Evolutionary conservation across 2,113 vertebrate species (phyloP), one percentile per base, ranked within the genome.

Genomic region (Chaetura pelagica): DNA sequence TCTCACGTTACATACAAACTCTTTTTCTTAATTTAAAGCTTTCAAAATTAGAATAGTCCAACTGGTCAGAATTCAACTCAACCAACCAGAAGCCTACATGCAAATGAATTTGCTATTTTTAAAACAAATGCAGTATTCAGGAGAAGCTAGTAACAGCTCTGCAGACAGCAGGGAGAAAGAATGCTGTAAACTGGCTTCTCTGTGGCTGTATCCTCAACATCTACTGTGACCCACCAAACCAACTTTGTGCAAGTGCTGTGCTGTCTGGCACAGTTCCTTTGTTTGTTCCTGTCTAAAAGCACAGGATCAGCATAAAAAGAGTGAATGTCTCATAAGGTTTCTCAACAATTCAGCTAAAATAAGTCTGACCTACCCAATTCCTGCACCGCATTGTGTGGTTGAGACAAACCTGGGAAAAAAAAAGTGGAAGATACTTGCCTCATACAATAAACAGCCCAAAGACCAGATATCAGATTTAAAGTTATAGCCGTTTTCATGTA

Each of bases 391-490:
- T 4, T 2, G 21, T 2, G 22, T 42, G 27, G 38, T 66, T 19
- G 38, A 59, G 51, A 48, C 34, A 87, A 91, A 48, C 2, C 24
- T 49, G 19, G 44, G 51, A 22, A 20, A 12, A 66, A 12, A 66
- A 32, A 73, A 54, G 32, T 18, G 54, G 55, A 46, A 76, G 84
- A 78, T 87, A 90, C 97, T 98, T 98, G 99, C 99, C 99, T 99
- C 99, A 7, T 99, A 99, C 63, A 99, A 98, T 94, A 99, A 98
- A 96, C 99, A 99, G 97, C 99, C 99, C 98, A 99, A 98, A 92
- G 99, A 99, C 99, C 99, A 99, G 98, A 99, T 99, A 98, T 99
- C 99, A n/a, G 99, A 99, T 97, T 99, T 99, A 98, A 99, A 99
- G 98, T 99, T 99, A 98, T 99, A 99, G 97, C 99, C 99, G 12